phyloP scores from a whole-genome alignment of 2,113 vertebrate genomes.

The Leptodactylus fuscus region DNA sequence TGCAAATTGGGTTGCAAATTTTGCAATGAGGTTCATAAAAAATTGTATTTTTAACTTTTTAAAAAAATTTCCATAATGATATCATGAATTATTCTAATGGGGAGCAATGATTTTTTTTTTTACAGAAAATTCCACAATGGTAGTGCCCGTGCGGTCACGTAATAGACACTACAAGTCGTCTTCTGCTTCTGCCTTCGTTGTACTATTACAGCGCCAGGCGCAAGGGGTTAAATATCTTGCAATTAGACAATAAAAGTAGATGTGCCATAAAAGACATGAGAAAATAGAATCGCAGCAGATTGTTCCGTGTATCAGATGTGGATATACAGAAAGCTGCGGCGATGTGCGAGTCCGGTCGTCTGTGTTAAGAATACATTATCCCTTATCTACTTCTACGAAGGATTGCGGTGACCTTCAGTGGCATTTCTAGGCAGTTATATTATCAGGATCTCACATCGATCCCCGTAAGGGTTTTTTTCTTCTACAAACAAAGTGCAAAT shows the following conservation, averaged over 20 bases:
- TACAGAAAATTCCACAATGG: too few species aligned
- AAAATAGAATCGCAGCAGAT: not conserved
- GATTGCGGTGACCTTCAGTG: slow-evolving; percentile 40
- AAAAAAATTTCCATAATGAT: too few species aligned
- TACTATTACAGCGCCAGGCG: not conserved
- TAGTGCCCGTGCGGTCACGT: too few species aligned
- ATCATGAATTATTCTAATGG: too few species aligned
- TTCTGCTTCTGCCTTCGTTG: too few species aligned
- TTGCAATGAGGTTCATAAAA: too few species aligned
- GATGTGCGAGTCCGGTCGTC: not conserved
- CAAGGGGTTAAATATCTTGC: not conserved
- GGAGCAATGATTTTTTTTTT: too few species aligned
- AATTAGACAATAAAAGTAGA: not conserved
- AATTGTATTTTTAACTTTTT: too few species aligned
- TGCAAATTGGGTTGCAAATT: too few species aligned
- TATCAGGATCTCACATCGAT: slow-evolving; percentile 37
- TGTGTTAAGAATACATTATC: slow-evolving; percentile 20
- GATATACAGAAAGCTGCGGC: not conserved
- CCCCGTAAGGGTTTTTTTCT: not conserved
- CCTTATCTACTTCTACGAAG: slow-evolving; percentile 6
- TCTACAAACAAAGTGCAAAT: slow-evolving; percentile 10
- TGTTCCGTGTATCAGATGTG: not conserved
- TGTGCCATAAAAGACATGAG: not conserved
- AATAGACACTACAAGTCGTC: too few species aligned
- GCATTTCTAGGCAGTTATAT: slow-evolving; percentile 30